Conservation (phyloP, 2,113 vertebrate species). For the Chionis minor region DNA sequence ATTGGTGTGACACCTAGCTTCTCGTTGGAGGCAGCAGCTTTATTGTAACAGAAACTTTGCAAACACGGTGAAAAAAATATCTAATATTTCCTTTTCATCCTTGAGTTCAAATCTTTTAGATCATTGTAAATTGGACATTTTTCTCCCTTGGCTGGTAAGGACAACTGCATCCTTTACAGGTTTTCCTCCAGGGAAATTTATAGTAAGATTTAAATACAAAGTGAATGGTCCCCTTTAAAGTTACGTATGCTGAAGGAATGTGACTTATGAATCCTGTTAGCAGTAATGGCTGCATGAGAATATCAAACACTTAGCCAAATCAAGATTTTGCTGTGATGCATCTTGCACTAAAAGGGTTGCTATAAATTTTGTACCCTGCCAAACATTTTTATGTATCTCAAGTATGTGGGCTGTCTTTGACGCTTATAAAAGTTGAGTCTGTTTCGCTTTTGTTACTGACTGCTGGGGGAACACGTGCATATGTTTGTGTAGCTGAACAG, state of each 20-base stretch:
- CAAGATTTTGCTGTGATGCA: slow-evolving; percentile 5
- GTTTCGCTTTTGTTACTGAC: slow-evolving; percentile 3
- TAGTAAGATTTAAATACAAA: not conserved
- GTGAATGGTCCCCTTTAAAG: slow-evolving; percentile 18
- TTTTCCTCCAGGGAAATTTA: slow-evolving; percentile 27
- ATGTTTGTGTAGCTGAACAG: not conserved
- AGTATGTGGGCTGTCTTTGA: not conserved
- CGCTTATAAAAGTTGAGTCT: not conserved
- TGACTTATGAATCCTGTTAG: slow-evolving; percentile 56
- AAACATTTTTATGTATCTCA: not conserved
- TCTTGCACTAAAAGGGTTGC: not conserved
- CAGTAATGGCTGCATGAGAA: not conserved
- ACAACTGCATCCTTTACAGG: not conserved
- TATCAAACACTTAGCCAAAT: slow-evolving; percentile 44
- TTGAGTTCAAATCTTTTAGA: not conserved
- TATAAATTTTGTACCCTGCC: slow-evolving; percentile 21
- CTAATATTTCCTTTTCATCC: not conserved
- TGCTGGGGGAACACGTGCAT: not conserved
- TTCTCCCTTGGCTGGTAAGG: not conserved
- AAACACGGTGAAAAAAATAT: not conserved
- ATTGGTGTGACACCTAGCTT: not conserved
- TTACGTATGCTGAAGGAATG: not conserved
- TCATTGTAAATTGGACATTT: not conserved
- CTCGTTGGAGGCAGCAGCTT: not conserved
- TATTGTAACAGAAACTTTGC: not conserved